These are phyloP conservation scores for Clytia hemisphaerica DNA, from an alignment of 30 jellyfish, hydroid and myxozoan species.

Conservation along the genomic window DNA sequence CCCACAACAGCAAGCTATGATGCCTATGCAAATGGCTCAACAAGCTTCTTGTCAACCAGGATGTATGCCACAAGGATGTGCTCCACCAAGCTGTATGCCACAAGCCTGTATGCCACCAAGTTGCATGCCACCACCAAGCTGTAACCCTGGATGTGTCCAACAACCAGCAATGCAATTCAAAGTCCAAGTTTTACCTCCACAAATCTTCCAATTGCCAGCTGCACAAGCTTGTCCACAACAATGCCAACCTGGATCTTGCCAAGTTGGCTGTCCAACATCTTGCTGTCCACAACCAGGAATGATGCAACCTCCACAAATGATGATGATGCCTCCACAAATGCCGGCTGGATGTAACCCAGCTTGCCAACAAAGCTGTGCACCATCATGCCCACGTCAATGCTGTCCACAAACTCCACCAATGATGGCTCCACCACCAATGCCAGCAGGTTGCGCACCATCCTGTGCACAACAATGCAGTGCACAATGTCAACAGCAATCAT, in stretches of 20 bases:
- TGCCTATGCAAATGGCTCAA: no score
- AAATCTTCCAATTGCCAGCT: slow-evolving; percentile 1
- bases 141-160: no score
- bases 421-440: slow-evolving; percentile 18
- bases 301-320: no score
- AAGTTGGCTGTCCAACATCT: no score
- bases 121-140: slow-evolving; percentile 26
- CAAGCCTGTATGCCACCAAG: no score
- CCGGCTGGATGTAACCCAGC: no score
- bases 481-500: no score
- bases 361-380: no score
- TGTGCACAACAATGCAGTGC: slow-evolving; percentile 26
- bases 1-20: slow-evolving; percentile 11
- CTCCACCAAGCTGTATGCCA: slow-evolving; percentile 13
- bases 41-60: slow-evolving; percentile 8
- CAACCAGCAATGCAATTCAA: slow-evolving; percentile 19
- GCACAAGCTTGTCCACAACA: slow-evolving; percentile 10
- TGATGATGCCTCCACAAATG: no score
- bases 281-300: no score
- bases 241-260: no score
- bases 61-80: slow-evolving; percentile 26
- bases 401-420: slow-evolving; percentile 6
- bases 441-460: slow-evolving; percentile 24
- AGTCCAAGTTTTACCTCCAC: slow-evolving; percentile 25
- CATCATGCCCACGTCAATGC: slow-evolving; percentile 25